Base-by-base conservation (phyloP, 2,113 vertebrate species). In the Burhinus bistriatus region DNA sequence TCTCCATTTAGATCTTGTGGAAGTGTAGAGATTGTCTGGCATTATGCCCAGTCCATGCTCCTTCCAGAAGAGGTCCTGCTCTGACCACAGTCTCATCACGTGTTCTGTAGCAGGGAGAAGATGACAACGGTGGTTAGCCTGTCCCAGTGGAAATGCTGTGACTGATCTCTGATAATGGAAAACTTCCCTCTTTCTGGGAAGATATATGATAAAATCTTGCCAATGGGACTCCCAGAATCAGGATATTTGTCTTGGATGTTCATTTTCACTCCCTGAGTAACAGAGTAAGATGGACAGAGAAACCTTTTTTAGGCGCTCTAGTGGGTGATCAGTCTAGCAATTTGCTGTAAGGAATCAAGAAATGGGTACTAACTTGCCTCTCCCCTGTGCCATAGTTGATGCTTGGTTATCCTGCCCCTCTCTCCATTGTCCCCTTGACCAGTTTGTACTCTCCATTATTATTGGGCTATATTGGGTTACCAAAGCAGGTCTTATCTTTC, bases 11-110 rank as follows among this genome's bases (percentile, higher is more conserved):
- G 30, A 3, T 52, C 8, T 49, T 44, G 52, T 47, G 51, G 83
- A 65, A 72, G 6, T 2, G 1, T 20, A 77, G 27, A 16, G 17
- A 26, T 54, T 90, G 21, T 52, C n/a, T 0, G 2, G 3, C 1
- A 1, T 38, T 75, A 20, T 25, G 40, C 22, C 52, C 16, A 52
- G 25, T 11, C 36, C 1, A 1, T 2, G 3, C 30, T 57, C 51
- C 34, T 76, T 78, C 38, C 71, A 58, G 49, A 11, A 47, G 20
- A 11, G 13, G 47, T 93, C 44, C 42, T 79, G 44, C 61, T 58
- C 59, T 90, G 72, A n/a, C 29, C 26, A 22, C 27, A 47, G 30
- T 64, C 59, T 78, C 26, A 19, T 29, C 32, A 54, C 62, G 18
- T 71, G 54, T 57, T 87, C 59, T 62, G 55, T 16, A 49, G n/a